Conservation (phyloP, 2,797 vertebrate genomes). For the Sebastes diaconus region DNA sequence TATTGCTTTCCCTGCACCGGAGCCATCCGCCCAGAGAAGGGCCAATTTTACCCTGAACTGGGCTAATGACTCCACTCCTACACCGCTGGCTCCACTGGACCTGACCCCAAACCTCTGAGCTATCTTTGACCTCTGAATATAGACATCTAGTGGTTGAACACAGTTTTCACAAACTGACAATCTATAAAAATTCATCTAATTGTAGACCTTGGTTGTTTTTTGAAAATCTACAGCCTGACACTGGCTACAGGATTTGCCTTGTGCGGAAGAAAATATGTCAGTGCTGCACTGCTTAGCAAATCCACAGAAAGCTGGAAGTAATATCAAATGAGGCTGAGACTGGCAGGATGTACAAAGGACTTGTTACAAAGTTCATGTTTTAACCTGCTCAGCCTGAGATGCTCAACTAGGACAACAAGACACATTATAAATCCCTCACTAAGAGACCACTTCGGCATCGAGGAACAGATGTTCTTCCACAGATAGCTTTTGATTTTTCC, state of each 20-base stretch:
- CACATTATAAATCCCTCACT: constrained; percentile 13
- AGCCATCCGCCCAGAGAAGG: constrained; percentile 9
- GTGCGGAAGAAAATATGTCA: not conserved
- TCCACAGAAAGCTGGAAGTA: constrained; percentile 26
- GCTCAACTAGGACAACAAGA: constrained; percentile 8
- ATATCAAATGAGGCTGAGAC: constrained; percentile 12
- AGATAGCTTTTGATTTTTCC: constrained; percentile 34
- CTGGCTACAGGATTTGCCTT: not conserved
- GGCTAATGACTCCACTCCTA: constrained; percentile 62
- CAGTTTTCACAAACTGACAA: not conserved
- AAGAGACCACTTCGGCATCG: not conserved
- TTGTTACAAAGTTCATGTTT: constrained; percentile 30
- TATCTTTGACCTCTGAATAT: constrained; percentile 8
- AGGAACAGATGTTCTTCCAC: constrained; percentile 22
- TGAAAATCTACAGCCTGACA: not conserved
- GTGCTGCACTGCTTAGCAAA: constrained; percentile 26
- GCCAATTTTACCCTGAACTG: constrained; percentile 67
- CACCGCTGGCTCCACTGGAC: constrained; percentile 17
- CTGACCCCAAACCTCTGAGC: constrained; percentile 32
- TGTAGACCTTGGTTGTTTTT: not conserved
- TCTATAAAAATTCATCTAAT: not conserved
- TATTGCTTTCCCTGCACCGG: constrained; percentile 72
- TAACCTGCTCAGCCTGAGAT: constrained; percentile 22
- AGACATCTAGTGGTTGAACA: not conserved
- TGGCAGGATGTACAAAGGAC: constrained; percentile 30